A percentile compares a stretch with the other conserved stretches of the same genome.
phyloP scores from a whole-genome alignment of 1,140 invertebrate species.

The Meloidogyne exigua region DNA sequence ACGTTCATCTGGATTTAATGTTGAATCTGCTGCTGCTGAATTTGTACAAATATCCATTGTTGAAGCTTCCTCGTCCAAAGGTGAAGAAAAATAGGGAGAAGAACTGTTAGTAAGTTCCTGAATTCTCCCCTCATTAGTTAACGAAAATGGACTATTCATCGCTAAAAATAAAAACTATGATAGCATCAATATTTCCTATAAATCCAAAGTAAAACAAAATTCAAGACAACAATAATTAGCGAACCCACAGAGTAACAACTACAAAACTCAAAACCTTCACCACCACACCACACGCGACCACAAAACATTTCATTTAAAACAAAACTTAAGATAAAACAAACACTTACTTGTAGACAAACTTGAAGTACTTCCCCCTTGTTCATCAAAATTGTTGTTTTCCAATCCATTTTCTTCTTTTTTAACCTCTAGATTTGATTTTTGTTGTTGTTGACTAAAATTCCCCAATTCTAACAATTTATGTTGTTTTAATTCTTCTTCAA shows the following conservation, averaged over 20 bases:
- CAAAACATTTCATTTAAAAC: no score
- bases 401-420: background rate
- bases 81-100: background rate
- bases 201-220: no score
- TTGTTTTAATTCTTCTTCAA: constrained; percentile 3
- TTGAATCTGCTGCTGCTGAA: constrained; percentile 51
- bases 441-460: background rate
- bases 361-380: background rate
- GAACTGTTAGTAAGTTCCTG: background rate
- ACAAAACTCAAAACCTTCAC: no score
- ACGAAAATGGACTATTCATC: background rate
- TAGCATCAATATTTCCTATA: no score
- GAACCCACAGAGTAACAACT: no score
- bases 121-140: background rate
- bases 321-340: no score
- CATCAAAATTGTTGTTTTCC: background rate
- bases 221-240: no score
- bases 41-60: background rate
- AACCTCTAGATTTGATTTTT: background rate
- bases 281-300: no score
- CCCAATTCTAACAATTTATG: background rate
- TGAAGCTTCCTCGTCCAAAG: background rate
- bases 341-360: background rate
- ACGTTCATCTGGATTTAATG: constrained; percentile 58
- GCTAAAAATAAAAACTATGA: no score